These are phyloP conservation scores for Andrena flavipes DNA, from an alignment of 2,888 invertebrate genomes.

Conservation along the genomic window DNA sequence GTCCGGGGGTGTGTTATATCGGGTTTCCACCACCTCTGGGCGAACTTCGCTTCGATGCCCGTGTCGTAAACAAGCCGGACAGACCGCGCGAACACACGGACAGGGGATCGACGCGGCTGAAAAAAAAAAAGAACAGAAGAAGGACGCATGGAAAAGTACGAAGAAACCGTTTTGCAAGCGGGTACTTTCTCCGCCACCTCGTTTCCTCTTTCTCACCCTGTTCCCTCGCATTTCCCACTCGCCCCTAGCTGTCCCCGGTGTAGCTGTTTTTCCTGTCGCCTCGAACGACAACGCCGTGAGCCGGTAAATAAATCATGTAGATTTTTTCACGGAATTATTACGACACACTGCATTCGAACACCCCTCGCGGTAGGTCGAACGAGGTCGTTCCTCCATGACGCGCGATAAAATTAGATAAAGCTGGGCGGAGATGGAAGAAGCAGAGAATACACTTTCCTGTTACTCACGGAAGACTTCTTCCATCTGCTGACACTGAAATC, in stretches of 20 bases:
- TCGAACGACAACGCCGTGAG: background rate
- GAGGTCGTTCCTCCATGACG: background rate
- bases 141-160: slow-evolving; percentile 16
- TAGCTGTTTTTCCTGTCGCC: background rate
- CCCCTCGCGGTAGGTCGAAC: background rate
- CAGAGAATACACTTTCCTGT: no score
- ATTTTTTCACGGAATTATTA: slow-evolving; percentile 46
- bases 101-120: slow-evolving; percentile 22
- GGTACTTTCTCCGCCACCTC: slow-evolving; percentile 40
- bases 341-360: slow-evolving; percentile 10
- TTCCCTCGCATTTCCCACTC: background rate
- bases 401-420: slow-evolving; percentile 7
- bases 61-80: slow-evolving; percentile 77
- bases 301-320: slow-evolving; percentile 35
- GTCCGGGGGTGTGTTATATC: slow-evolving; percentile 67
- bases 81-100: slow-evolving; percentile 68
- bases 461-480: no score
- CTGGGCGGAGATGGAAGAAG: no score
- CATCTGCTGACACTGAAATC: no score
- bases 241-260: background rate
- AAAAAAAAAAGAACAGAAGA: slow-evolving; percentile 24
- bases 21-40: slow-evolving; percentile 62
- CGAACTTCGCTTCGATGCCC: slow-evolving; percentile 75
- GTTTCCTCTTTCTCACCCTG: slow-evolving; percentile 21
- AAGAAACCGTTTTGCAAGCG: slow-evolving; percentile 49